phyloP scores from a whole-genome alignment of 2,888 invertebrate genomes.

The Stenurella melanura region DNA sequence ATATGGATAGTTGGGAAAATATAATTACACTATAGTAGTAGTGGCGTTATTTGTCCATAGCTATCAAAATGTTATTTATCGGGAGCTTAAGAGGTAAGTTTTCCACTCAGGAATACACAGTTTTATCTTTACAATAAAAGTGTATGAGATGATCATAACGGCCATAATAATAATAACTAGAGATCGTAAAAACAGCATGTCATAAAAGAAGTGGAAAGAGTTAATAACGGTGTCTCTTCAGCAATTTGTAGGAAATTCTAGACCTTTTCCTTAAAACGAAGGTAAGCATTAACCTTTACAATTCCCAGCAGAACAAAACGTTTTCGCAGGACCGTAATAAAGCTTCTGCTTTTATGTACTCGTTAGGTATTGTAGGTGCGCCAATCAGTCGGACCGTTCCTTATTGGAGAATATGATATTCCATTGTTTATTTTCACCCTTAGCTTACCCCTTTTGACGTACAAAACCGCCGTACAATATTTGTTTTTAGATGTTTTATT shows the following conservation, averaged over 20 bases:
- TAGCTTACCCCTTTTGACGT: background rate
- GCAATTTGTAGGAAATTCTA: conserved; percentile 64
- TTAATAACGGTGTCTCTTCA: conserved; percentile 69
- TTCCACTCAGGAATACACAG: conserved; percentile 27
- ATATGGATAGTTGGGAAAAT: background rate
- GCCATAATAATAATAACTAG: conserved; percentile 49
- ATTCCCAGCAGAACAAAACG: conserved; percentile 64
- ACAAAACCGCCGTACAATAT: background rate
- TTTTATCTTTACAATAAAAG: conserved; percentile 37
- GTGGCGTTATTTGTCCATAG: background rate
- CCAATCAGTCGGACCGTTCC: conserved; percentile 62
- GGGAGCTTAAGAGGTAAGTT: conserved; percentile 14
- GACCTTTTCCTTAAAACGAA: conserved; percentile 61
- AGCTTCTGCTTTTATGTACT: conserved; percentile 69
- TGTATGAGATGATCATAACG: conserved; percentile 44
- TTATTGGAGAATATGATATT: conserved; percentile 44
- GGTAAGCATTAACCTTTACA: conserved; percentile 63
- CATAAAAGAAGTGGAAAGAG: conserved; percentile 58
- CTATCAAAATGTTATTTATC: conserved; percentile 26
- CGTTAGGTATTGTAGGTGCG: conserved; percentile 66
- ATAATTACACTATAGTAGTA: conserved; percentile 6
- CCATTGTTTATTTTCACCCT: conserved; percentile 26
- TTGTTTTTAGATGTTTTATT: background rate
- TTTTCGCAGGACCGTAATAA: conserved; percentile 70
- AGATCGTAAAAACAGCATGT: conserved; percentile 55